phyloP scores from a whole-genome alignment of 2,888 invertebrate genomes.

The Steinernema carpocapsae region DNA sequence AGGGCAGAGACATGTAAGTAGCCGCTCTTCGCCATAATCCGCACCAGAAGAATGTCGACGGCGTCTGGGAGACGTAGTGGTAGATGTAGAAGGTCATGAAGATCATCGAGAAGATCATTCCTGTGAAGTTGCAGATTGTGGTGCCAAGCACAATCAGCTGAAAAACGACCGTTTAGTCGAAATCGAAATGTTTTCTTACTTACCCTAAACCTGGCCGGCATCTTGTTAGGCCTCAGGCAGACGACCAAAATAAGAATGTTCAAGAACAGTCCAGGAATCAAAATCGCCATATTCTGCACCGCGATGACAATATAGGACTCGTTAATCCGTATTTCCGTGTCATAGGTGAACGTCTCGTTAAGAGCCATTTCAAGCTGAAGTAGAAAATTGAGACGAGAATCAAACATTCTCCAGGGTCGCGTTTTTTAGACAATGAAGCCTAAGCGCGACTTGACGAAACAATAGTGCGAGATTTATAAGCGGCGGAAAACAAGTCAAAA shows the following conservation, averaged over 20 bases:
- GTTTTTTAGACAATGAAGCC: not conserved
- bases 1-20: slow-evolving; percentile 12
- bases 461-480: no score
- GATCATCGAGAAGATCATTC: slow-evolving; percentile 13
- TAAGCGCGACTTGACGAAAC: no score
- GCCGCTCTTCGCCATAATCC: not conserved
- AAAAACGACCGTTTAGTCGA: not conserved
- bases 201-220: slow-evolving; percentile 15
- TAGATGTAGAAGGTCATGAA: slow-evolving; percentile 29
- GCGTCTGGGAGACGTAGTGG: not conserved
- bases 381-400: not conserved
- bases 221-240: slow-evolving; percentile 17
- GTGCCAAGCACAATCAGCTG: slow-evolving; percentile 23
- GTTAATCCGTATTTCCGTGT: not conserved
- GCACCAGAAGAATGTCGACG: not conserved
- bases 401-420: not conserved
- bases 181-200: not conserved
- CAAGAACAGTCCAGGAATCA: not conserved
- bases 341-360: not conserved
- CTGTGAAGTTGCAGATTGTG: slow-evolving; percentile 25
- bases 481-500: no score
- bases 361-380: not conserved
- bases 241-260: slow-evolving; percentile 2
- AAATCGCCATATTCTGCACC: slow-evolving; percentile 1
- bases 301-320: not conserved